Evolutionary conservation across 2,797 vertebrate species (phyloP).

Genomic region (Crax fasciolata): DNA sequence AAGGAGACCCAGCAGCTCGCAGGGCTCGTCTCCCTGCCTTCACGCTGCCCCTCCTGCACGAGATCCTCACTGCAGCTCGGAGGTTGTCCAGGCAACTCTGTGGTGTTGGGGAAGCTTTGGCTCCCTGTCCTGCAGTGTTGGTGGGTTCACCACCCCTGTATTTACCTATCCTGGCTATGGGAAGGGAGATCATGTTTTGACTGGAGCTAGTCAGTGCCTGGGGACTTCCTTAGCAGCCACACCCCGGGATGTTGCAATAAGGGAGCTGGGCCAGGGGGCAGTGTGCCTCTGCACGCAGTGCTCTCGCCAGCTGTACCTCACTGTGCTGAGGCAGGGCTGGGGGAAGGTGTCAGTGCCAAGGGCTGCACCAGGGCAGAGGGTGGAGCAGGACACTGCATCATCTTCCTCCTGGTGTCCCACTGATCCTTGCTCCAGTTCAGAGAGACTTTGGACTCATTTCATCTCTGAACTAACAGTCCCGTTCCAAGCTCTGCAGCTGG

Average conservation of each 20-base stretch:
- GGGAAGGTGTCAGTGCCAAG: background rate
- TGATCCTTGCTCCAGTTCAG: background rate
- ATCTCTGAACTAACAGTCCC: background rate
- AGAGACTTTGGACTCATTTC: background rate
- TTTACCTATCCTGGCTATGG: background rate
- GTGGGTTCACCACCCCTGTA: background rate
- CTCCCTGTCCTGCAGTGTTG: accelerated
- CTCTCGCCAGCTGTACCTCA: background rate
- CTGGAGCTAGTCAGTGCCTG: background rate
- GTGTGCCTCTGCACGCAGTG: background rate
- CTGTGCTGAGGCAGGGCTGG: background rate
- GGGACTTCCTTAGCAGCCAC: slow-evolving; percentile 1
- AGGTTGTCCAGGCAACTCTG: accelerated
- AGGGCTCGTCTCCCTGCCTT: accelerated
- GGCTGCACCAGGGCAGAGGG: background rate
- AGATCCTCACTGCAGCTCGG: accelerated
- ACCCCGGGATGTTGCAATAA: background rate
- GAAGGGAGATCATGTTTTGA: background rate
- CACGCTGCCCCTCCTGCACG: accelerated
- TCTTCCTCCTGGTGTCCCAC: accelerated
- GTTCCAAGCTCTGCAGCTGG: background rate
- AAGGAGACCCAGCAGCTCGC: background rate
- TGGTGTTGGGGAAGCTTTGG: background rate
- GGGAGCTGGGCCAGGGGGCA: background rate
- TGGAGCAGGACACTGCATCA: background rate